Percentiles rank a stretch among this genome's conserved stretches.
Conservation (phyloP, 2,888 invertebrate species). For the Stenchaetothrips biformis region DNA sequence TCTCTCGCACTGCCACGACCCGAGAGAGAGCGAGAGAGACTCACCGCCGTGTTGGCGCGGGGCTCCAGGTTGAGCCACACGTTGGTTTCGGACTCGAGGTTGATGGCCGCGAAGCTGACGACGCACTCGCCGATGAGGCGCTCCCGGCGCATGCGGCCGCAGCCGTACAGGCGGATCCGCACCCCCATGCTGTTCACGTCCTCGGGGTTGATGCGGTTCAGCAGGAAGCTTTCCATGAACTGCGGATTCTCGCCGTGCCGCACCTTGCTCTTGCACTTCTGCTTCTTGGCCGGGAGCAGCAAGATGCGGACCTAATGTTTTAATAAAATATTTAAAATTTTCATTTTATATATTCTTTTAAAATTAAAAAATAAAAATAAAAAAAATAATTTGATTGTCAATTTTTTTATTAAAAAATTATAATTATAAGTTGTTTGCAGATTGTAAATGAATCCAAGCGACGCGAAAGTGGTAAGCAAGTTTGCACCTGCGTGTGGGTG, state of each 20-base stretch:
- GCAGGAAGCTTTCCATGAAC: constrained; percentile 87
- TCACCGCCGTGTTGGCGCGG: constrained; percentile 55
- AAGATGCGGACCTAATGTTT: constrained; percentile 78
- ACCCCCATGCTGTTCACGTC: constrained; percentile 90
- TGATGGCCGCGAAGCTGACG: constrained; percentile 83
- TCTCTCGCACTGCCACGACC: not conserved
- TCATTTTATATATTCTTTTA: not conserved
- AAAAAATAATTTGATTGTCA: constrained; percentile 20
- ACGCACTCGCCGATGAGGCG: constrained; percentile 85
- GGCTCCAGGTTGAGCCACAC: constrained; percentile 83
- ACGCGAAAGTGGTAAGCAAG: not conserved
- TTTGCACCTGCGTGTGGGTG: constrained; percentile 60
- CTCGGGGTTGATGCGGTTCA: constrained; percentile 89
- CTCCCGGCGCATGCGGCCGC: constrained; percentile 88
- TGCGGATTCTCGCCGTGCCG: constrained; percentile 85
- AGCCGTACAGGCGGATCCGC: constrained; percentile 83
- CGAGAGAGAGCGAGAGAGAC: constrained; percentile 34
- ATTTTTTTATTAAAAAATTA: constrained; percentile 2
- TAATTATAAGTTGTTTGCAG: not conserved
- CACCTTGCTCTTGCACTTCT: constrained; percentile 90
- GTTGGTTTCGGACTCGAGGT: constrained; percentile 84
- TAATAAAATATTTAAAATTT: constrained; percentile 33
- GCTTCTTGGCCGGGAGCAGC: constrained; percentile 85
- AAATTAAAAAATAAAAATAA: constrained; percentile 4
- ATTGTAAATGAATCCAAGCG: no score